A percentile compares a stretch with the other conserved stretches of the same genome.
phyloP scores from a whole-genome alignment of 2,888 invertebrate genomes.

The Onthophagus sagittarius region DNA sequence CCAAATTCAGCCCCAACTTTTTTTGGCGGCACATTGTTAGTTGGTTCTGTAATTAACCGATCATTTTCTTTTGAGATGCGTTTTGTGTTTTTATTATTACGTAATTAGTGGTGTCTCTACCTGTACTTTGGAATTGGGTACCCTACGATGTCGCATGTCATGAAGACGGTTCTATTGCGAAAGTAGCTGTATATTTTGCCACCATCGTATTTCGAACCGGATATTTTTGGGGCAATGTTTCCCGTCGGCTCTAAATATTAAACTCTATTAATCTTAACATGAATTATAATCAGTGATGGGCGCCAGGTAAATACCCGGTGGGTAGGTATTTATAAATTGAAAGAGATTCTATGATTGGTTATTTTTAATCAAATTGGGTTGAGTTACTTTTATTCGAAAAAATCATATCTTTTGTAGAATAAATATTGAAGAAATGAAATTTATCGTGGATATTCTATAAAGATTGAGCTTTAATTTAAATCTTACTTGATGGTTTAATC shows the following conservation, averaged over 20 bases:
- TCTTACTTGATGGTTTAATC: no score
- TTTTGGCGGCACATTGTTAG: slow-evolving; percentile 62
- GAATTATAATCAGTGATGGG: slow-evolving; percentile 9
- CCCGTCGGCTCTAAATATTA: slow-evolving; percentile 55
- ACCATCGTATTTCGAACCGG: slow-evolving; percentile 53
- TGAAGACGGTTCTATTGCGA: slow-evolving; percentile 53
- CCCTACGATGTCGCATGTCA: slow-evolving; percentile 67
- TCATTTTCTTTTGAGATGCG: not conserved
- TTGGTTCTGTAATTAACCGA: slow-evolving; percentile 48
- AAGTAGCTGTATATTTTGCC: slow-evolving; percentile 58
- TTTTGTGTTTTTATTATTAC: not conserved
- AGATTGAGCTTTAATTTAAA: no score
- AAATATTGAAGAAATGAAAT: no score
- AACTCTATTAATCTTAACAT: slow-evolving; percentile 8
- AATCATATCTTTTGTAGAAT: no score
- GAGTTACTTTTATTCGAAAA: no score
- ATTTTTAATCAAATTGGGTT: no score
- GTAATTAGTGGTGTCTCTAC: slow-evolving; percentile 47
- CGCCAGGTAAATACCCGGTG: no score
- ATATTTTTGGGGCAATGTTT: slow-evolving; percentile 59
- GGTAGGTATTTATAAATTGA: no score
- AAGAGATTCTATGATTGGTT: no score
- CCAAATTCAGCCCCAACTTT: slow-evolving; percentile 56
- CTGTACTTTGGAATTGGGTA: slow-evolving; percentile 68
- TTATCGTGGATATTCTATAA: no score